Evolutionary conservation across 2,797 vertebrate genomes (phyloP).

Genomic region (Cuculus canorus): DNA sequence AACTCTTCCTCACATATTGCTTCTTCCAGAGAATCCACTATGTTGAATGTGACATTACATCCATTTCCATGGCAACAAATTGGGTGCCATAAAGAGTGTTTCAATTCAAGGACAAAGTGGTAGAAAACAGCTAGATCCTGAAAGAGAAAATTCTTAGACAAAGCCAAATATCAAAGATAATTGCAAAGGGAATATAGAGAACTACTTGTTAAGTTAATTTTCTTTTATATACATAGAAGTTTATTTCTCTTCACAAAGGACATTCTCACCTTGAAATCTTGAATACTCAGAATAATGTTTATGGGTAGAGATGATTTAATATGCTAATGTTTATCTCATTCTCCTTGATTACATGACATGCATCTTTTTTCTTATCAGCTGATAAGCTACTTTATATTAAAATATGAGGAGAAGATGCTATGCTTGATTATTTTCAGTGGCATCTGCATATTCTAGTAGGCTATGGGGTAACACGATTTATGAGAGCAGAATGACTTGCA

Average conservation of each 20-base stretch:
- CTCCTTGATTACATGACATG: slow-evolving; percentile 64
- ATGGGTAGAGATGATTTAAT: slow-evolving; percentile 46
- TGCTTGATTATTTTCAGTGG: slow-evolving; percentile 65
- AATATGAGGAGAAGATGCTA: slow-evolving; percentile 48
- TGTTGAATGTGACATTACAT: neutral
- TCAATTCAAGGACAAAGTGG: slow-evolving; percentile 37
- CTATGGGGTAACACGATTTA: neutral
- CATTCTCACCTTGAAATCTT: slow-evolving; percentile 49
- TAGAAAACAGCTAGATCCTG: neutral
- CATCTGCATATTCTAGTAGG: slow-evolving; percentile 60
- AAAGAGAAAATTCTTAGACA: slow-evolving; percentile 28
- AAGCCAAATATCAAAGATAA: slow-evolving; percentile 29
- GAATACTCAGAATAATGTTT: neutral
- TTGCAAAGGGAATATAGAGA: neutral
- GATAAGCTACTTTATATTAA: slow-evolving; percentile 66
- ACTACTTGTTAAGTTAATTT: neutral
- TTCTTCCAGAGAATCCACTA: neutral
- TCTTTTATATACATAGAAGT: neutral
- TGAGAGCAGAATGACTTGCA: slow-evolving; percentile 17
- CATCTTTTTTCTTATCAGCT: slow-evolving; percentile 61
- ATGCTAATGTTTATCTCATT: slow-evolving; percentile 65
- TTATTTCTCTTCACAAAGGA: slow-evolving; percentile 20
- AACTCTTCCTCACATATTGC: neutral
- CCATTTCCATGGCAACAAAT: slow-evolving; percentile 56
- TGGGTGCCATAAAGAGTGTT: neutral